Percentiles rank a stretch among this genome's conserved stretches.
phyloP scores from a whole-genome alignment of 2,888 invertebrate genomes.

The Taphrorychus bicolor region DNA sequence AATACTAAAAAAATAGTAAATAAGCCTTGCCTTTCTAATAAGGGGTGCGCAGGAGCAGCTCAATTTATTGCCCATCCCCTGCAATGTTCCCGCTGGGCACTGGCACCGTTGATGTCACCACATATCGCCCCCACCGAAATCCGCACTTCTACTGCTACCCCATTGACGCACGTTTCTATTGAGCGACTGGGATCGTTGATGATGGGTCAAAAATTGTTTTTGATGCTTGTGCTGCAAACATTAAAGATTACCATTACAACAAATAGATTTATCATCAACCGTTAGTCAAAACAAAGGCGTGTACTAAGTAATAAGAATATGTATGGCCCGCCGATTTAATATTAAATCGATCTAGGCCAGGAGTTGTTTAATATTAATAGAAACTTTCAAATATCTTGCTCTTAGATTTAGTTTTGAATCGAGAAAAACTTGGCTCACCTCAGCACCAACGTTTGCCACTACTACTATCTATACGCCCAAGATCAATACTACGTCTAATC shows the following conservation, averaged over 20 bases:
- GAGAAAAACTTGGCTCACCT: not conserved
- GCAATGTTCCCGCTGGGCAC: constrained; percentile 58
- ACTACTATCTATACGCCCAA: constrained; percentile 23
- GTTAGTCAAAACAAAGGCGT: too few species aligned
- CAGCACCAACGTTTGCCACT: constrained; percentile 2
- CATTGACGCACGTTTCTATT: constrained; percentile 68
- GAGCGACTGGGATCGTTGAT: constrained; percentile 78
- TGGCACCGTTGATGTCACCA: constrained; percentile 68
- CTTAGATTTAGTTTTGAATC: too few species aligned
- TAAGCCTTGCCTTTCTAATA: constrained; percentile 81
- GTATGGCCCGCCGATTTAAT: not conserved
- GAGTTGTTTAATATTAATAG: not conserved
- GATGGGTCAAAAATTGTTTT: constrained; percentile 59
- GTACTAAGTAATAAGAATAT: too few species aligned
- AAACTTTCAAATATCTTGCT: too few species aligned
- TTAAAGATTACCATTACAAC: not conserved
- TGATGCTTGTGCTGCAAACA: constrained; percentile 66
- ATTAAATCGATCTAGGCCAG: not conserved
- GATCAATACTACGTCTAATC: constrained; percentile 19
- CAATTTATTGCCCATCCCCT: constrained; percentile 90
- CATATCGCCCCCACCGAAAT: constrained; percentile 64
- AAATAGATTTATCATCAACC: too few species aligned
- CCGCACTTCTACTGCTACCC: constrained; percentile 63
- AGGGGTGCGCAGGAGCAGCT: constrained; percentile 97
- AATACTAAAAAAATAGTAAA: too few species aligned